Evolutionary conservation across 2,888 invertebrate genomes (phyloP).

Genomic region (Rhamnusium bicolor): DNA sequence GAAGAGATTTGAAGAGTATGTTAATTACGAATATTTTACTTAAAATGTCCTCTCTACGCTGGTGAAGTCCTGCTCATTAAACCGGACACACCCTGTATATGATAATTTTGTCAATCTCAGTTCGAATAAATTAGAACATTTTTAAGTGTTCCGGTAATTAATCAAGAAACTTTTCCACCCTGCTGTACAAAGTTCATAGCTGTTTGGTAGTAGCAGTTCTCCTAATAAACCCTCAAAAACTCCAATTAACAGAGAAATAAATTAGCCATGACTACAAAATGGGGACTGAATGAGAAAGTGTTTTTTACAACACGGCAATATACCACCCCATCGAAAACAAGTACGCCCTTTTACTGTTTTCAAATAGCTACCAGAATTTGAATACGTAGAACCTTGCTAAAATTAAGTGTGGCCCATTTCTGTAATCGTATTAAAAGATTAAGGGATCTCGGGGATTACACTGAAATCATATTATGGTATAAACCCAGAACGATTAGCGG

Average conservation of each 20-base stretch:
- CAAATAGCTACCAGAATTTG: slow-evolving; percentile 27
- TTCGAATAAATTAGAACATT: background rate
- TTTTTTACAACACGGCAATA: slow-evolving; percentile 26
- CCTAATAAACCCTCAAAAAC: slow-evolving; percentile 4
- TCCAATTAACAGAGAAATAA: slow-evolving; percentile 28
- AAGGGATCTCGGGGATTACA: slow-evolving; percentile 23
- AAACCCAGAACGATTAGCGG: slow-evolving; percentile 42
- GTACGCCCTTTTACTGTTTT: slow-evolving; percentile 36
- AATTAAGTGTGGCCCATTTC: slow-evolving; percentile 8
- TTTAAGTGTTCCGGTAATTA: background rate
- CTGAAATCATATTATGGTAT: slow-evolving; percentile 41
- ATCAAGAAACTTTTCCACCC: background rate
- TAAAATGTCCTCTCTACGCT: no score
- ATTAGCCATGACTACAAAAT: slow-evolving; percentile 27
- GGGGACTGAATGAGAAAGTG: slow-evolving; percentile 30
- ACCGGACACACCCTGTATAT: no score
- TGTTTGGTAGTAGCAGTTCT: slow-evolving; percentile 9
- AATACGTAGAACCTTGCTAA: slow-evolving; percentile 13
- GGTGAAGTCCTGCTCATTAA: no score
- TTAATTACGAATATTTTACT: no score
- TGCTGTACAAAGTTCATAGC: background rate
- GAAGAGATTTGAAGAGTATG: no score
- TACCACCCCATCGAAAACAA: slow-evolving; percentile 13
- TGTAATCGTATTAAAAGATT: slow-evolving; percentile 21
- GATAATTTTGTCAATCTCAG: no score